Evolutionary conservation across 2,888 invertebrate species (phyloP).

Genomic region (Drosophila putrida): DNA sequence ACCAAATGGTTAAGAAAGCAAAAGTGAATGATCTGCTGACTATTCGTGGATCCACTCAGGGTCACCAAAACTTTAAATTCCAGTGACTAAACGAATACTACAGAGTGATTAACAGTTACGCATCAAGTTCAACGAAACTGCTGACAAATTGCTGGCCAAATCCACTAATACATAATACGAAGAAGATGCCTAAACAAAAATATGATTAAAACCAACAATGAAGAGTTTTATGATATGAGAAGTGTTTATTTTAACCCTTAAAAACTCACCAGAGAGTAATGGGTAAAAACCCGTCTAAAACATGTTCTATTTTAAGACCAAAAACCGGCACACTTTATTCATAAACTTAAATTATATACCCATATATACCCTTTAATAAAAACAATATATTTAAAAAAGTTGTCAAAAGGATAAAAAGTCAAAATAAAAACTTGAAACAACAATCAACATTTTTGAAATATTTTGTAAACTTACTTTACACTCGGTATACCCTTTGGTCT

Average conservation of each 20-base stretch:
- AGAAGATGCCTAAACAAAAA: constrained; percentile 7
- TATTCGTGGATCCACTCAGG: constrained; percentile 31
- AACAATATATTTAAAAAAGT: not conserved
- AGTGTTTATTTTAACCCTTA: constrained; percentile 9
- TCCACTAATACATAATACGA: constrained; percentile 5
- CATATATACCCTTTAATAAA: constrained; percentile 18
- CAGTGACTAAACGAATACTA: constrained; percentile 24
- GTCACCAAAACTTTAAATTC: constrained; percentile 33
- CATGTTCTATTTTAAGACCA: constrained; percentile 28
- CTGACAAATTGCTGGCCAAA: constrained; percentile 33
- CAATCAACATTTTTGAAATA: not conserved
- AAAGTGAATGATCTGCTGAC: constrained; percentile 47
- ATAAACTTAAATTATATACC: not conserved
- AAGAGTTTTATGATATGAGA: constrained; percentile 7
- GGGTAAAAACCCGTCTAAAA: constrained; percentile 29
- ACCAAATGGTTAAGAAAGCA: constrained; percentile 35
- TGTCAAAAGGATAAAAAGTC: not conserved
- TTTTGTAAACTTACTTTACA: not conserved
- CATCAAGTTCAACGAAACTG: constrained; percentile 21
- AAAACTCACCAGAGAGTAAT: not conserved
- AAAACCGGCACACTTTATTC: constrained; percentile 14
- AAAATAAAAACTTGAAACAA: not conserved
- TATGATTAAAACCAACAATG: constrained; percentile 22
- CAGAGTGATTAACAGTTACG: constrained; percentile 49
- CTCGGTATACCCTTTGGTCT: constrained; percentile 8